Conservation (phyloP, 2,113 vertebrate species). For the Pseudorasbora parva region DNA sequence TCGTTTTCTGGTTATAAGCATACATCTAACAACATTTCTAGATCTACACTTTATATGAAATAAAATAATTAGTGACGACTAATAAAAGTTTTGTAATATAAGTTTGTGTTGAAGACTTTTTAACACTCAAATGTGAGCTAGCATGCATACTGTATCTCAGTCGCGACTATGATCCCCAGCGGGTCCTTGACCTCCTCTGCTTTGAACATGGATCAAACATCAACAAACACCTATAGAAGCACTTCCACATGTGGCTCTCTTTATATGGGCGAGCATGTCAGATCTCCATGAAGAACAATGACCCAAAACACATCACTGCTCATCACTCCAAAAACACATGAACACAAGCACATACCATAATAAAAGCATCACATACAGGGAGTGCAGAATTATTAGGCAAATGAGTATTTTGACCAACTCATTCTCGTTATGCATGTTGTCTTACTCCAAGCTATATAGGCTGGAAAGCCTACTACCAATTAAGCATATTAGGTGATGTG, state of each 20-base stretch:
- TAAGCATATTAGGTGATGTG: too few species aligned
- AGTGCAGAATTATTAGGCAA: too few species aligned
- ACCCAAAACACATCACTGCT: slow-evolving; percentile 36
- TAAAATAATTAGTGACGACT: background rate
- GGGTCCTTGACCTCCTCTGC: background rate
- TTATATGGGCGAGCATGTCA: background rate
- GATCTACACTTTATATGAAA: background rate
- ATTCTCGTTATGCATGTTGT: too few species aligned
- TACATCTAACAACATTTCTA: background rate
- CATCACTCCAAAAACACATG: background rate
- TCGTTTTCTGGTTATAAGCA: background rate
- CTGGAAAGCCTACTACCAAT: too few species aligned
- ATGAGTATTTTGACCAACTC: too few species aligned
- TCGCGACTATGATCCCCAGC: slow-evolving; percentile 8
- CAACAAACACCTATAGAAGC: slow-evolving; percentile 21
- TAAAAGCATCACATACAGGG: background rate
- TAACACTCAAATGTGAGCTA: background rate
- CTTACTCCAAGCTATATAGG: too few species aligned
- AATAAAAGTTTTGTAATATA: background rate
- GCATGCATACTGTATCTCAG: background rate
- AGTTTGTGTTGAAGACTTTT: background rate
- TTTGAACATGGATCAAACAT: slow-evolving; percentile 30
- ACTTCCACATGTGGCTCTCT: slow-evolving; percentile 36
- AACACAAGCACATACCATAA: background rate
- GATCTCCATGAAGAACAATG: slow-evolving; percentile 14